Percentiles rank a stretch among this genome's conserved stretches.
Evolutionary conservation across 2,797 vertebrate species (phyloP).

Genomic region (Echiichthys vipera): DNA sequence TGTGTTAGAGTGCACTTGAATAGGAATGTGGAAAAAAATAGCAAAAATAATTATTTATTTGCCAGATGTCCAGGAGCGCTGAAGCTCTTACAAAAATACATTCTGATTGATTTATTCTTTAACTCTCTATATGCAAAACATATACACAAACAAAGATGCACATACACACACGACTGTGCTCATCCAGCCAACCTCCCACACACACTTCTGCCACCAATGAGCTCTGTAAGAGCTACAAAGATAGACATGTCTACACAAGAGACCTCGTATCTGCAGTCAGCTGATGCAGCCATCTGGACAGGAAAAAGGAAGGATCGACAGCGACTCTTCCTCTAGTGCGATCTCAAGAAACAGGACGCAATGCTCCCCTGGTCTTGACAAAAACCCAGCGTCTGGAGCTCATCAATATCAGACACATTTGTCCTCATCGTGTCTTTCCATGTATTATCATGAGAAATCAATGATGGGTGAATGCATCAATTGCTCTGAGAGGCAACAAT

Average conservation of each 20-base stretch:
- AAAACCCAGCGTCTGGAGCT: constrained; percentile 2
- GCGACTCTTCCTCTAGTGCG: constrained; percentile 52
- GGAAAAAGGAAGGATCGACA: constrained; percentile 74
- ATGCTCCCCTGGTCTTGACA: neutral
- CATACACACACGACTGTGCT: constrained; percentile 1
- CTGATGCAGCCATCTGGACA: constrained; percentile 81
- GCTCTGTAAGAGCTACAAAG: constrained; percentile 51
- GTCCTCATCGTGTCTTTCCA: neutral
- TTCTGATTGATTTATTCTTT: neutral
- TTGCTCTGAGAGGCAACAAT: neutral
- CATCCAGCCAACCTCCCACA: constrained; percentile 31
- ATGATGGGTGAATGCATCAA: neutral
- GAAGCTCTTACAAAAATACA: constrained; percentile 5
- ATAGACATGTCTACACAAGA: constrained; percentile 50
- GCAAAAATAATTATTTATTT: constrained; percentile 36
- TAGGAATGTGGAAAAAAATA: constrained; percentile 16
- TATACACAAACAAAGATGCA: neutral
- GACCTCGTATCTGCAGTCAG: constrained; percentile 65
- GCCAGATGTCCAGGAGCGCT: constrained; percentile 11
- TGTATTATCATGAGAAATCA: neutral
- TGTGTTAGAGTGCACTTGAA: constrained; percentile 26
- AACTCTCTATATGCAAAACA: neutral
- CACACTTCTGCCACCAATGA: constrained; percentile 47
- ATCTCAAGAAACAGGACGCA: constrained; percentile 58
- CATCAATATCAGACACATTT: constrained; percentile 10